Conservation (phyloP, 2,113 vertebrate genomes). For the Lucifuga dentata region DNA sequence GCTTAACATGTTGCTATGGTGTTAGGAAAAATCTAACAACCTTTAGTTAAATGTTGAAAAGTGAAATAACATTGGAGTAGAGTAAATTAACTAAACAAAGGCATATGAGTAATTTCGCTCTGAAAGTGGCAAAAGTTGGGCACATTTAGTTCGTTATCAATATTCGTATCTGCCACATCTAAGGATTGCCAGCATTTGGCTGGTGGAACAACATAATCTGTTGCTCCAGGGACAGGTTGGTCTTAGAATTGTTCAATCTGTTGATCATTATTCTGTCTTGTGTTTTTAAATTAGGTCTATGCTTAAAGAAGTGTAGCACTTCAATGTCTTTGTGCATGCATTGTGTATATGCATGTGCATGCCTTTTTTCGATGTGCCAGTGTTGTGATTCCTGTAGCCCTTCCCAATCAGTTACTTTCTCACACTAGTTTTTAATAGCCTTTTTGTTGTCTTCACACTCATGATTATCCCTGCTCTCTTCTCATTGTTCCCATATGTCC, state of each 20-base stretch:
- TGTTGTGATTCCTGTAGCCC: background rate
- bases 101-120: too few species aligned
- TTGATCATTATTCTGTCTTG: slow-evolving; percentile 1
- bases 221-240: background rate
- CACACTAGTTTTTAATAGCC: background rate
- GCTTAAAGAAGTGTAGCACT: background rate
- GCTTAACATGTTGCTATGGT: too few species aligned
- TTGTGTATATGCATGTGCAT: background rate
- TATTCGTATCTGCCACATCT: background rate
- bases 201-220: background rate
- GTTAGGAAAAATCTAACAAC: too few species aligned
- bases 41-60: too few species aligned
- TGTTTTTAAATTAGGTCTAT: background rate
- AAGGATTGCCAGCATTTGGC: background rate
- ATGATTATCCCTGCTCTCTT: background rate
- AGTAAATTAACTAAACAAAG: too few species aligned
- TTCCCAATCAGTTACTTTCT: background rate
- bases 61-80: too few species aligned
- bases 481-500: background rate
- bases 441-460: slow-evolving; percentile 13
- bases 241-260: background rate
- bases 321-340: background rate
- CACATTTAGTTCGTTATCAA: too few species aligned
- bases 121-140: too few species aligned
- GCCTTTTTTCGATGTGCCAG: too few species aligned